A percentile compares a stretch with the other conserved stretches of the same genome.
Conservation (phyloP, 1,140 invertebrate species). For the Saxidomus purpurata region DNA sequence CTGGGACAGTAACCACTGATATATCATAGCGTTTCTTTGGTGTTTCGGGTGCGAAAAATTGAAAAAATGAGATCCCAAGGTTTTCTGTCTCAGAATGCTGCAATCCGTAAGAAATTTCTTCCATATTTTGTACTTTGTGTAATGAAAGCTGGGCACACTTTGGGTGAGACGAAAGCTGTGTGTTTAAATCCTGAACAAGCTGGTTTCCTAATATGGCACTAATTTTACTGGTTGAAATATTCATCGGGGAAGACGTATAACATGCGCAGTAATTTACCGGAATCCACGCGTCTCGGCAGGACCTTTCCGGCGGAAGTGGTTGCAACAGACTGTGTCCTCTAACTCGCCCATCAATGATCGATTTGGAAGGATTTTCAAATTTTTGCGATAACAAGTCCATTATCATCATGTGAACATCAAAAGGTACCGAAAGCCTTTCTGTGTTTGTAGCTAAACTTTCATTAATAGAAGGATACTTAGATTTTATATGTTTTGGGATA, state of each 20-base stretch:
- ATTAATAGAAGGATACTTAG: slow-evolving; percentile 89
- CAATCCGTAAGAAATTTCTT: slow-evolving; percentile 55
- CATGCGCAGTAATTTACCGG: slow-evolving; percentile 87
- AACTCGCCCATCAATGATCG: slow-evolving; percentile 69
- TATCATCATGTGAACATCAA: slow-evolving; percentile 86
- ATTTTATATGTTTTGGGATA: slow-evolving; percentile 91
- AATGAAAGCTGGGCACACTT: slow-evolving; percentile 71
- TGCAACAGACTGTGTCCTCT: slow-evolving; percentile 85
- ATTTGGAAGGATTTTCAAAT: slow-evolving; percentile 75
- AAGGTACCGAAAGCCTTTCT: slow-evolving; percentile 86
- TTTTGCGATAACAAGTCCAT: slow-evolving; percentile 83
- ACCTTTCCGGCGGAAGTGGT: slow-evolving; percentile 84
- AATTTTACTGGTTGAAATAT: slow-evolving; percentile 13
- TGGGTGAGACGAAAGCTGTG: slow-evolving; percentile 1
- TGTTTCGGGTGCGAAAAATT: slow-evolving; percentile 40
- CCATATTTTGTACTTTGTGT: slow-evolving; percentile 50
- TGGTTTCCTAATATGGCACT: slow-evolving; percentile 49
- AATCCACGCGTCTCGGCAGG: slow-evolving; percentile 85
- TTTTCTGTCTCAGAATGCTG: slow-evolving; percentile 58
- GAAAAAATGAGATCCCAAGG: slow-evolving; percentile 55
- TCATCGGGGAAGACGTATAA: slow-evolving; percentile 71
- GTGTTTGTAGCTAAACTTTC: slow-evolving; percentile 91
- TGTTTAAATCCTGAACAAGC: slow-evolving; percentile 92
- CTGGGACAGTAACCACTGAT: slow-evolving; percentile 31
- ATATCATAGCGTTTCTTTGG: slow-evolving; percentile 34